Evolutionary conservation across 37 sponge, comb jelly and placozoan species (phyloP), one percentile per base, ranked within the genome.

Genomic region (Cliona cf. orientalis): DNA sequence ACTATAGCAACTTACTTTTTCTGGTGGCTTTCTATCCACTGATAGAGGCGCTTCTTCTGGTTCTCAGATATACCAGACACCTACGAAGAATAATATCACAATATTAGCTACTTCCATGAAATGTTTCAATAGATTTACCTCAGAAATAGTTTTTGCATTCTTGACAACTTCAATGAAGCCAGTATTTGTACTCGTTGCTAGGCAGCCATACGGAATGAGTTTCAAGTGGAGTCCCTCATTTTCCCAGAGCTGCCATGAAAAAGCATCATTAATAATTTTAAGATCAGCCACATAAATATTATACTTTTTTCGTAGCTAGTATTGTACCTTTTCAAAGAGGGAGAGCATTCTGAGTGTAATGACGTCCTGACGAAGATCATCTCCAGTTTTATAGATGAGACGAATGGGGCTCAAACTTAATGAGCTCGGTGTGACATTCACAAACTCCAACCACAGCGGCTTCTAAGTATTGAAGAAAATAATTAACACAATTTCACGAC

Each of bases 91-190:
- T 33, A 11, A 5, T 33, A 29, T 67, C 11, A 28, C 31, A 33
- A 26, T 46, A 72, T n/a, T 46, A 72, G 22, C 21, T n/a, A 45
- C 69, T 14, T 17, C 23, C 40, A 40, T 17, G 19, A 11, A 61
- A 49, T 49, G 53, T 14, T 49, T 9, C 63, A 61, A 5, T 25
- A 25, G 0, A 46, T 79, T 62, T 1, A 87, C 93, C 34, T 79
- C 67, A 7, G 77, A 76, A 43, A 92, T 75, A 17, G 95, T 94
- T 36, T 72, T 74, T 0, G 94, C 74, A 40, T 89, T 76, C 62
- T 73, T 86, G 37, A 97, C 92, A 22, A 91, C 94, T 58, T 97
- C 97, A 75, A 97, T 97, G 80, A 97, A 75, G 35, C 97, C 97
- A 46, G 75, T 66, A 17, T 89, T 77, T 1, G 60, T 58, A 1